Evolutionary conservation across 2,797 vertebrate species (phyloP).

Genomic region (Acridotheres tristis): DNA sequence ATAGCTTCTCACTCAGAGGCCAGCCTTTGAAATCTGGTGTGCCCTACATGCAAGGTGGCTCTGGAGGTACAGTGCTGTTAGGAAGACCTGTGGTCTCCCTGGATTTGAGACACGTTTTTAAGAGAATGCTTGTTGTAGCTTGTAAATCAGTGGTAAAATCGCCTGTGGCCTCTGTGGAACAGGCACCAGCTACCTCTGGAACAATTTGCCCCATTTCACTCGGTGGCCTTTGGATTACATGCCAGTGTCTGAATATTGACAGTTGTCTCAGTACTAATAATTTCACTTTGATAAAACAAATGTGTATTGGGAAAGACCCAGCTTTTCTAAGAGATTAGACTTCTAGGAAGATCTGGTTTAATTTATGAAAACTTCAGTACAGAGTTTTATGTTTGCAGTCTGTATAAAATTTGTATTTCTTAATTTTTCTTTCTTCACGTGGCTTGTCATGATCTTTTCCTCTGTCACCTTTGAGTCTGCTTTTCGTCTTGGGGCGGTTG

Average conservation of each 20-base stretch:
- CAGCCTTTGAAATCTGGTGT: neutral
- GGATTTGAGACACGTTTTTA: neutral
- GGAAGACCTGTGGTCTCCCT: neutral
- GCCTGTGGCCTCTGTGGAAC: fast-evolving
- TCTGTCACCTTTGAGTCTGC: neutral
- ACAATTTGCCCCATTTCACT: neutral
- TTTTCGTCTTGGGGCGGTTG: neutral
- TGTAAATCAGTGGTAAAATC: neutral
- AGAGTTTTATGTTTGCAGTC: neutral
- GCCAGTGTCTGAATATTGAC: neutral
- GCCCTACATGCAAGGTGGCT: neutral
- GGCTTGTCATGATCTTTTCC: neutral
- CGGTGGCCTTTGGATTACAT: neutral
- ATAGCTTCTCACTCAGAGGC: neutral
- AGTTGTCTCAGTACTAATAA: neutral
- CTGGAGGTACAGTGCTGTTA: neutral
- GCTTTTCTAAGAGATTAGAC: neutral
- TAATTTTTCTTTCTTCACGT: neutral
- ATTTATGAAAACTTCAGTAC: neutral
- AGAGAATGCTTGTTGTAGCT: neutral
- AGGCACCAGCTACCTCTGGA: neutral
- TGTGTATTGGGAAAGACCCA: neutral
- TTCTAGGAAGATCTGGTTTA: neutral
- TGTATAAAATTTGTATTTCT: neutral
- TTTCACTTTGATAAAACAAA: neutral